phyloP scores from a whole-genome alignment of 2,113 vertebrate genomes.

The Ardeotis arabs region DNA sequence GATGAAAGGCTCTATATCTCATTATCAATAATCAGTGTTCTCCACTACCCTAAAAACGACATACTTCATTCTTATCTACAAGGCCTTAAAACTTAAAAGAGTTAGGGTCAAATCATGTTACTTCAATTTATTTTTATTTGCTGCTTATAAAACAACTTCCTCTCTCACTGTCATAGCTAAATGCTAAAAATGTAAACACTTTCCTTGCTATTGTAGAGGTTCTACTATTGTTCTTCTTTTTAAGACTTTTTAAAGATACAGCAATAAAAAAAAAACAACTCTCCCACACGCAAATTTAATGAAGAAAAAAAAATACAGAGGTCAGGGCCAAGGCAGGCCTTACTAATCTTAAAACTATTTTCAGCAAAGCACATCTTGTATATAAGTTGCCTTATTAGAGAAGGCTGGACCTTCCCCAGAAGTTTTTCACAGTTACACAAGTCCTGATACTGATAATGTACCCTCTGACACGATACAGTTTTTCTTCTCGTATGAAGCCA shows the following conservation, averaged over 20 bases:
- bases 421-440: background rate
- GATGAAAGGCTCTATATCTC: slow-evolving; percentile 54
- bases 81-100: slow-evolving; percentile 48
- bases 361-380: background rate
- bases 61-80: slow-evolving; percentile 61
- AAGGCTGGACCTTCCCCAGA: background rate
- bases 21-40: slow-evolving; percentile 52
- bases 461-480: background rate
- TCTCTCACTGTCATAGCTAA: background rate
- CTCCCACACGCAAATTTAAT: background rate
- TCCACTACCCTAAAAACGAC: background rate
- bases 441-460: background rate
- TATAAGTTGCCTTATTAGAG: background rate
- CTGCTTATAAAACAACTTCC: slow-evolving; percentile 43
- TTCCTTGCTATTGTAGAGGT: background rate
- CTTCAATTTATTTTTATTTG: slow-evolving; percentile 56
- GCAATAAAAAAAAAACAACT: background rate
- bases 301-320: background rate
- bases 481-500: background rate
- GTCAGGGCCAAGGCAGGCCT: background rate
- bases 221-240: background rate
- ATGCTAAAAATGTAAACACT: slow-evolving; percentile 23
- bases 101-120: slow-evolving; percentile 41
- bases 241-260: background rate
- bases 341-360: background rate